phyloP scores from a whole-genome alignment of 1,140 invertebrate species.

The Melitaea cinxia region DNA sequence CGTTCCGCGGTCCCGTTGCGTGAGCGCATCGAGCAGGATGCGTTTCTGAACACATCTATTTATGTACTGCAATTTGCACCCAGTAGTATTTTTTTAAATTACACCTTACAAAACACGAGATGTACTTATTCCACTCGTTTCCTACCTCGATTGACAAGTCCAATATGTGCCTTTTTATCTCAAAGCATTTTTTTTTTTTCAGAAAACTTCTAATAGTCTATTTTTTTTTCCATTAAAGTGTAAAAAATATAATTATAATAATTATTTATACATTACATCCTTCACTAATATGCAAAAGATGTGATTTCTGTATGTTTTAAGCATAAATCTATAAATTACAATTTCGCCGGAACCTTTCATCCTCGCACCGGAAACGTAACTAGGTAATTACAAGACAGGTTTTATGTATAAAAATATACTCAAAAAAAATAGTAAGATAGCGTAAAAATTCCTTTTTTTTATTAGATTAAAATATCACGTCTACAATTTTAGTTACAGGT shows the following conservation, averaged over 20 bases:
- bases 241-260: neutral
- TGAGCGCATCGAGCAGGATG: slow-evolving; percentile 26
- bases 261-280: too few relatives aligned
- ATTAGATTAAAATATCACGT: too few relatives aligned
- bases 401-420: too few relatives aligned
- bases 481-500: too few relatives aligned
- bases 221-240: too few relatives aligned
- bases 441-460: too few relatives aligned
- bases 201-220: too few relatives aligned
- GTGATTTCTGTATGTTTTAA: neutral
- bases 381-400: neutral
- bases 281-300: neutral
- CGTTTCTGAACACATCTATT: slow-evolving; percentile 17
- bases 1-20: slow-evolving; percentile 20
- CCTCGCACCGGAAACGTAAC: neutral
- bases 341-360: slow-evolving; percentile 2
- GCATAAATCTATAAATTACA: neutral
- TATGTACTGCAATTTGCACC: slow-evolving; percentile 16
- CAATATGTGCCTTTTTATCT: neutral
- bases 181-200: too few relatives aligned
- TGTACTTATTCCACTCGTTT: neutral
- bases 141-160: neutral
- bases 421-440: too few relatives aligned
- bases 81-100: slow-evolving; percentile 5
- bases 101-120: neutral